Evolutionary conservation across 2,888 invertebrate genomes (phyloP).

Genomic region (Drosophila falleni): DNA sequence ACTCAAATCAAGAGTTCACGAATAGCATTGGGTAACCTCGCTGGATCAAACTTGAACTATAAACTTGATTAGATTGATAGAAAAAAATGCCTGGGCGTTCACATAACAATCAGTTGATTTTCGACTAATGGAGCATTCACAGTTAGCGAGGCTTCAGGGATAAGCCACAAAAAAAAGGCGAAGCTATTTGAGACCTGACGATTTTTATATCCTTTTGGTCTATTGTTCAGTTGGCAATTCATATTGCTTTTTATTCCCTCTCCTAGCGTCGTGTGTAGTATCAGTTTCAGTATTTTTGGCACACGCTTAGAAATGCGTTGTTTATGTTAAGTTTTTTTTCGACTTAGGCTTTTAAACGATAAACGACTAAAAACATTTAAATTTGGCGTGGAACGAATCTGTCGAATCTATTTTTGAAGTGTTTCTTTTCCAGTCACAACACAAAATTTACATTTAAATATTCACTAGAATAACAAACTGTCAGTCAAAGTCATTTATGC

Average conservation of each 20-base stretch:
- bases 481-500: conserved; percentile 22
- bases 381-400: conserved; percentile 34
- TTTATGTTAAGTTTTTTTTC: conserved; percentile 50
- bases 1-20: conserved; percentile 43
- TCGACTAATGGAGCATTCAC: conserved; percentile 19
- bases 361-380: conserved; percentile 24
- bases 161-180: neutral
- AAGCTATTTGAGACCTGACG: conserved; percentile 16
- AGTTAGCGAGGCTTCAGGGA: conserved; percentile 16
- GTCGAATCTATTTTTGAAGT: conserved; percentile 11
- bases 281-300: conserved; percentile 31
- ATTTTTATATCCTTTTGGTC: conserved; percentile 27
- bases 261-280: conserved; percentile 19
- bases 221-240: conserved; percentile 22
- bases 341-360: conserved; percentile 22
- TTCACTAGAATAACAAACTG: conserved; percentile 30
- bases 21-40: conserved; percentile 1
- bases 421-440: conserved; percentile 13
- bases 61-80: conserved; percentile 59
- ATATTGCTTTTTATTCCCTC: conserved; percentile 15
- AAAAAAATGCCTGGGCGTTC: conserved; percentile 6
- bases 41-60: conserved; percentile 68
- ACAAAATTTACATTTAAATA: conserved; percentile 36
- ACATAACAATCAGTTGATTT: conserved; percentile 20
- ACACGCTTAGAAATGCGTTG: conserved; percentile 36